A percentile compares a stretch with the other conserved stretches of the same genome.
Evolutionary conservation across 2,113 vertebrate genomes (phyloP).

Genomic region (Holacanthus passer): DNA sequence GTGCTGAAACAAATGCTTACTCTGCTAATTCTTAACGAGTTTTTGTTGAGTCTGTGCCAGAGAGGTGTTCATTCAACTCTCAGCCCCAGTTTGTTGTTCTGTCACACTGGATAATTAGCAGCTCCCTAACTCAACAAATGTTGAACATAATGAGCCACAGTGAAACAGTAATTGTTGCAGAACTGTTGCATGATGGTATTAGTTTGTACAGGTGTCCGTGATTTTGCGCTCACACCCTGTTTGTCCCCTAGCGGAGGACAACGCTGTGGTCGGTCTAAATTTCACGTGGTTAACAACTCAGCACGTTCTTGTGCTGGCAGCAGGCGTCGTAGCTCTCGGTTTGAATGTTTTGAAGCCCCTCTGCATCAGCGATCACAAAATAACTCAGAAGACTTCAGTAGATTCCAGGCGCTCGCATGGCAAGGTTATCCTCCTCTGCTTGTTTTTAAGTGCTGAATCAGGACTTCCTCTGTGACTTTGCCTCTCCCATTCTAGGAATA

Average conservation of each 20-base stretch:
- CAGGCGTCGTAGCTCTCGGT: constrained; percentile 8
- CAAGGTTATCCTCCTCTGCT: constrained; percentile 55
- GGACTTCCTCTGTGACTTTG: constrained; percentile 54
- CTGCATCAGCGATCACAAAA: constrained; percentile 36
- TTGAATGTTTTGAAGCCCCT: constrained; percentile 40
- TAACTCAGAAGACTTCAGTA: constrained; percentile 40
- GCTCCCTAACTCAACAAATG: constrained; percentile 1
- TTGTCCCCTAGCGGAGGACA: constrained; percentile 27
- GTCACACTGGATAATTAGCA: constrained; percentile 13
- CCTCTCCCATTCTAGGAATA: constrained; percentile 20
- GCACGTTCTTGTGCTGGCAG: constrained; percentile 27
- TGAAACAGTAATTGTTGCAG: neutral
- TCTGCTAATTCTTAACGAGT: constrained; percentile 22
- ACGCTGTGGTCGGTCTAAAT: constrained; percentile 32
- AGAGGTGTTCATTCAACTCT: constrained; percentile 11
- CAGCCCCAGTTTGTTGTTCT: constrained; percentile 3
- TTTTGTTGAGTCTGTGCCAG: constrained; percentile 26
- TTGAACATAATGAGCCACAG: neutral
- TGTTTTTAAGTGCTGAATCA: constrained; percentile 59
- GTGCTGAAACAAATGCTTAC: constrained; percentile 4
- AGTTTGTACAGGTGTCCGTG: constrained; percentile 13
- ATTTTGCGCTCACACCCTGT: neutral
- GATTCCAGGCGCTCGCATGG: constrained; percentile 17
- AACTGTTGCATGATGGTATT: neutral
- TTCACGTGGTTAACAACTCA: constrained; percentile 31